Percentiles rank a stretch among this genome's conserved stretches.
These are phyloP conservation scores for Crotalus helleri DNA, from an alignment of 2,113 vertebrate genomes.

Conservation along the genomic window DNA sequence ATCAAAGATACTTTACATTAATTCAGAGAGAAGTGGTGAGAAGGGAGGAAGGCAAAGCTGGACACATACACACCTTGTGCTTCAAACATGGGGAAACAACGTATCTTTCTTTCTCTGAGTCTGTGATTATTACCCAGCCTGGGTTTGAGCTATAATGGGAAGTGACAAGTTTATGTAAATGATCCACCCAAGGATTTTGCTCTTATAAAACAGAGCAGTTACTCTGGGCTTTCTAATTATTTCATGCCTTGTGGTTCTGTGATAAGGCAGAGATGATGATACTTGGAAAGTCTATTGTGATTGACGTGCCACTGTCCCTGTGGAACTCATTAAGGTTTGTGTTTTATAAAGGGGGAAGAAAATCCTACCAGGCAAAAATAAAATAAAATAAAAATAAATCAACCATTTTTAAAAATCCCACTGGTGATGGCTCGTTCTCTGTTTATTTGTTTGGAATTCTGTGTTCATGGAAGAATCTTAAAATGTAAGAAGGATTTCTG, in stretches of 20 bases:
- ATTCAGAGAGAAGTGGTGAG: slow-evolving; percentile 47
- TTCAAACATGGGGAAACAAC: slow-evolving; percentile 57
- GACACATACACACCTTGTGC: slow-evolving; percentile 61
- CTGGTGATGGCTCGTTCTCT: slow-evolving; percentile 45
- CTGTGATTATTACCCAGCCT: slow-evolving; percentile 62
- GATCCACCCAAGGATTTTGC: slow-evolving; percentile 75
- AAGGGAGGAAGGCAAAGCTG: slow-evolving; percentile 53
- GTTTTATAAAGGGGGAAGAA: slow-evolving; percentile 66
- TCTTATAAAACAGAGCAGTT: slow-evolving; percentile 83
- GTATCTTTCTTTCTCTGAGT: slow-evolving; percentile 61
- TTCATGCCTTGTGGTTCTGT: slow-evolving; percentile 85
- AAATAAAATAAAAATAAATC: slow-evolving; percentile 4
- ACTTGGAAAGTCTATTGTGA: slow-evolving; percentile 77
- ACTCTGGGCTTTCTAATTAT: slow-evolving; percentile 84
- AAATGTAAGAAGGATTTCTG: slow-evolving; percentile 50
- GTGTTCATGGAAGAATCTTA: slow-evolving; percentile 47
- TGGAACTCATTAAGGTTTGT: slow-evolving; percentile 80
- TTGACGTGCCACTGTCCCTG: slow-evolving; percentile 79
- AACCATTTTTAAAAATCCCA: slow-evolving; percentile 18
- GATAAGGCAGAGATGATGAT: slow-evolving; percentile 73
- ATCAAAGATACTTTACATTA: slow-evolving; percentile 74
- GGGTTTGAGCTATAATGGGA: slow-evolving; percentile 70
- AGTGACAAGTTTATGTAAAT: slow-evolving; percentile 85
- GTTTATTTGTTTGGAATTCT: slow-evolving; percentile 68
- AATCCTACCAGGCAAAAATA: slow-evolving; percentile 64